Base-by-base conservation (phyloP, 2,888 invertebrate species). In the Maniola hyperantus region DNA sequence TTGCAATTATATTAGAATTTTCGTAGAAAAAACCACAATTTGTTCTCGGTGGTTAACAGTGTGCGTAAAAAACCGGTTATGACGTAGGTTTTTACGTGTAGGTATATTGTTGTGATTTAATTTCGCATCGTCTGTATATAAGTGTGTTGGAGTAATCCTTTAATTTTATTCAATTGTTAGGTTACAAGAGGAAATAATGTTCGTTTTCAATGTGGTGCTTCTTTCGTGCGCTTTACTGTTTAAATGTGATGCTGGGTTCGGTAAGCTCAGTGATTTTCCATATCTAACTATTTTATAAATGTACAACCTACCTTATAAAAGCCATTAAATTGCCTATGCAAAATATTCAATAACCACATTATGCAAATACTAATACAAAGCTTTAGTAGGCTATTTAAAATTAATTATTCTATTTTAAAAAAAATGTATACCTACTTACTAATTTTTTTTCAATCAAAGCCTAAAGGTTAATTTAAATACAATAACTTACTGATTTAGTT, bases 181-280 rank as follows among this genome's bases (percentile, higher is more conserved):
- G 33, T 57, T 33, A 42, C 63, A 62, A 46, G 53, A 48, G 20
- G 44, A 65, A 53, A 71, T 50, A 65, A 72, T 72, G 72, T 71
- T 58, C 46, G 61, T 64, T 66, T 64, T 67, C 5, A 64, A 65
- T 57, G 26, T 51, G 6, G 13, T 57, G 15, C 51, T 70, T 39
- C 20, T 70, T 44, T 15, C 48, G 53, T 44, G 60, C 11, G 42
- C 64, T 8, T 13, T 72, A 26, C 64, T 63, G 18, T 61, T 63
- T 55, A 34, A 48, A 39, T 64, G 62, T 62, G 64, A 68, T 20
- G 65, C 72, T 36, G 46, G 59, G 8, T 71, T 61, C 42, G 72
- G 72, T 72, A 60, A 71, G 72, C 15, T 50, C 18, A 7, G 18
- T 42, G 34, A 65, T 44, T 64, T 48, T 55, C 15, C 36, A 18